Evolutionary conservation across 30 jellyfish, hydroid and myxozoan genomes (phyloP).

Genomic region (Hydractinia symbiolongicarpus): DNA sequence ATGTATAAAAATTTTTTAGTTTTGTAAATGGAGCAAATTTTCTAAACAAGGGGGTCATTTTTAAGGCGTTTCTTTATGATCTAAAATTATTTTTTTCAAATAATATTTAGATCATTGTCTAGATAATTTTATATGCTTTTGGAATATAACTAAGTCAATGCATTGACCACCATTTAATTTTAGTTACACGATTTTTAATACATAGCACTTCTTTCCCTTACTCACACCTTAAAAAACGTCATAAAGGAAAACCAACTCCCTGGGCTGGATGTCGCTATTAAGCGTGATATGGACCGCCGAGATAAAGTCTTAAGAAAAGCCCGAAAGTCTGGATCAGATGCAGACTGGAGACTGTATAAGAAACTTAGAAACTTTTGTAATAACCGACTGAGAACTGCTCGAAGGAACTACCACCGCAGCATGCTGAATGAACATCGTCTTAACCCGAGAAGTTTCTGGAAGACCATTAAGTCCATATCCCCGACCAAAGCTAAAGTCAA

Average conservation of each 20-base stretch:
- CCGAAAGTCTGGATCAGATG: constrained; percentile 14
- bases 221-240: not conserved
- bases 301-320: constrained; percentile 8
- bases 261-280: constrained; percentile 6
- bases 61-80: too few relatives aligned
- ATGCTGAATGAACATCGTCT: constrained; percentile 12
- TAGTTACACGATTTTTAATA: too few relatives aligned
- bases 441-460: constrained; percentile 13
- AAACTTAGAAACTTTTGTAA: constrained; percentile 5
- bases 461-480: constrained; percentile 6
- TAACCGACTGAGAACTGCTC: constrained; percentile 13
- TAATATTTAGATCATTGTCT: too few relatives aligned
- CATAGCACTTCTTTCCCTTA: too few relatives aligned
- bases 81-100: too few relatives aligned
- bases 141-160: too few relatives aligned
- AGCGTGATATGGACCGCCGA: constrained; percentile 9
- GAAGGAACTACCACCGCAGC: constrained; percentile 6
- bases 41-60: too few relatives aligned
- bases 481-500: constrained; percentile 10
- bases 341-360: constrained; percentile 11
- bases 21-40: too few relatives aligned
- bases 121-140: too few relatives aligned
- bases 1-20: too few relatives aligned
- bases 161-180: too few relatives aligned
- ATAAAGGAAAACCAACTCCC: constrained; percentile 9